Evolutionary conservation across 2,888 invertebrate genomes (phyloP).

Genomic region (Synanthedon myopaeformis): DNA sequence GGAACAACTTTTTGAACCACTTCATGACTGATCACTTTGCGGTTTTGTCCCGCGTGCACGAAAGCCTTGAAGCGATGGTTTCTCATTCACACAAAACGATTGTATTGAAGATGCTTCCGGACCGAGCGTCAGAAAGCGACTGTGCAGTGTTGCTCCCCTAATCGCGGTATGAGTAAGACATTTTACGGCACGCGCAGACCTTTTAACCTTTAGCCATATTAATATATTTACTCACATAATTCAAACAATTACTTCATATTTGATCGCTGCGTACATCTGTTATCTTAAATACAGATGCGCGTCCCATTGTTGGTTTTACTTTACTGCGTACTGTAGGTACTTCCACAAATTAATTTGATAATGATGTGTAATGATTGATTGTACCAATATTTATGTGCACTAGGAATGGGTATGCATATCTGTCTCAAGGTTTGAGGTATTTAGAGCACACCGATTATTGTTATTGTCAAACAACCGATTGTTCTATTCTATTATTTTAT

Average conservation of each 20-base stretch:
- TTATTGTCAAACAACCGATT: background rate
- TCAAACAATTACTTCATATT: slow-evolving; percentile 23
- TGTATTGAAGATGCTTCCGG: slow-evolving; percentile 15
- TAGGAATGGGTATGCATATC: background rate
- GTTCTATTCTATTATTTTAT: background rate
- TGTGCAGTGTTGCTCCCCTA: slow-evolving; percentile 14
- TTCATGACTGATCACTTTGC: slow-evolving; percentile 71
- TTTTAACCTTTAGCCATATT: slow-evolving; percentile 54
- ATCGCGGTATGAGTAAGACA: slow-evolving; percentile 24
- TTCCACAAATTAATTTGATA: slow-evolving; percentile 45
- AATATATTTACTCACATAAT: slow-evolving; percentile 44
- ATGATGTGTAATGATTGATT: slow-evolving; percentile 21
- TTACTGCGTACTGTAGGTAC: background rate
- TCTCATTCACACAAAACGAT: slow-evolving; percentile 63
- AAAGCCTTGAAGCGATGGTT: slow-evolving; percentile 72
- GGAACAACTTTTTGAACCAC: slow-evolving; percentile 76
- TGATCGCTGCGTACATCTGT: slow-evolving; percentile 3
- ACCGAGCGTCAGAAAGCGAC: slow-evolving; percentile 29
- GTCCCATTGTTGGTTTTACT: slow-evolving; percentile 36
- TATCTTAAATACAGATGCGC: slow-evolving; percentile 28
- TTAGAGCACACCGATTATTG: background rate
- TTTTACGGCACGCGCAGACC: slow-evolving; percentile 55
- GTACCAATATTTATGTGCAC: background rate
- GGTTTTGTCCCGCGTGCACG: slow-evolving; percentile 73
- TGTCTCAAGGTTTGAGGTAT: background rate